Base-by-base conservation (phyloP, 2,888 invertebrate species). In the Aelia acuminata region DNA sequence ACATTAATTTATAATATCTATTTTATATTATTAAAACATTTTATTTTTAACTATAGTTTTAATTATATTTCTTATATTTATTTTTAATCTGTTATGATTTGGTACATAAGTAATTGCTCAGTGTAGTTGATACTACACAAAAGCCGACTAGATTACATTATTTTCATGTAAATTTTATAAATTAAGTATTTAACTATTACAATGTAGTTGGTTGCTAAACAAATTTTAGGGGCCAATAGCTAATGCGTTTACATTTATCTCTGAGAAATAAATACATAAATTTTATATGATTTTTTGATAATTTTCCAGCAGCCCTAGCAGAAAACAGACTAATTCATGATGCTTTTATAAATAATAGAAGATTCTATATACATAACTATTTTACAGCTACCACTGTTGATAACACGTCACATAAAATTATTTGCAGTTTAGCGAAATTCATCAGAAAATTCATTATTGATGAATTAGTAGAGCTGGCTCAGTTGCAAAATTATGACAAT, bases 111-210 rank as follows among this genome's bases (percentile, higher is more conserved):
- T 43, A 80, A 70, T n/a, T 80, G 43, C 80, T 80, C 43, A 80
- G 39, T 80, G 80, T 80, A 43, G 80, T 39, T 80, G 1, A 80
- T 39, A 80, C 43, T 80, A 80, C 80, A 80, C 39, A n/a, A 43
- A 80, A 43, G 80, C 43, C 80, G 80, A 80, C 80, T 80, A 80
- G 80, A 80, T 43, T 39, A 22, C 75, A 57, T 57, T 57, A 57
- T 57, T 63, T 63, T 31, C 31, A 31, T 63, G 31, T 1, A 63
- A 31, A 63, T 80, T 80, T 22, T 80, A 75, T 13, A 22, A 75
- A 18, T 75, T n/a, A 80, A 13, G 3, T 22, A 80, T 80, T 43
- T 43, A 80, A 43, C 13, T 43, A 80, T 80, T 80, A 80, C 39
- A 22, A 80, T 11, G 20, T 43, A 80, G 39, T 39, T 43, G 11